Percentiles rank a stretch among this genome's conserved stretches.
Conservation (phyloP, 2,888 invertebrate species). For the Ptychoptera contaminata region DNA sequence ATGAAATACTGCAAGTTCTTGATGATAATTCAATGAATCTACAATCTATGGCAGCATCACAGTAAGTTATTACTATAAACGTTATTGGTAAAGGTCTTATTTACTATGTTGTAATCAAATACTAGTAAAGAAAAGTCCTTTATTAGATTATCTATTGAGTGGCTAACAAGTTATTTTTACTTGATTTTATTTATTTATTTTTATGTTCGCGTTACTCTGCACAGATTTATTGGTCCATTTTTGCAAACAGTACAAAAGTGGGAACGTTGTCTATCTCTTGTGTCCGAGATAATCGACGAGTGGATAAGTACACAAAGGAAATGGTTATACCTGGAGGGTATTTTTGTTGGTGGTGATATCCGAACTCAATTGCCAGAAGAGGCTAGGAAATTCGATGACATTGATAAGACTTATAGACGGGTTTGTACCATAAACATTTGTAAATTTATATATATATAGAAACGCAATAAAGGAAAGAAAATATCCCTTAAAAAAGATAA, state of each 20-base stretch:
- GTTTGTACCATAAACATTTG: slow-evolving; percentile 25
- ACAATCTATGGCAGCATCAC: slow-evolving; percentile 81
- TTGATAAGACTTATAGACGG: slow-evolving; percentile 65
- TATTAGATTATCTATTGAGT: not conserved
- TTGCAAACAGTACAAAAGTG: slow-evolving; percentile 65
- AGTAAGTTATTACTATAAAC: slow-evolving; percentile 30
- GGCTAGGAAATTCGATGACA: slow-evolving; percentile 78
- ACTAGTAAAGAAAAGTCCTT: not conserved
- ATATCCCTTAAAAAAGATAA: too few species aligned
- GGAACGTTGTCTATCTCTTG: slow-evolving; percentile 64
- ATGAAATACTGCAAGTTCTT: slow-evolving; percentile 63
- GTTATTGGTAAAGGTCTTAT: not conserved
- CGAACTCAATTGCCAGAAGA: slow-evolving; percentile 74
- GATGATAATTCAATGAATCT: slow-evolving; percentile 84
- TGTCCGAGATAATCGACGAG: slow-evolving; percentile 74
- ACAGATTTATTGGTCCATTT: slow-evolving; percentile 75
- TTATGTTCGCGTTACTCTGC: not conserved
- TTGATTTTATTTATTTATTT: not conserved
- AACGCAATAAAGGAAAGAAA: too few species aligned
- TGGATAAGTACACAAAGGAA: slow-evolving; percentile 78
- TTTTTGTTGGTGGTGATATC: slow-evolving; percentile 83
- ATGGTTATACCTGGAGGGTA: slow-evolving; percentile 86
- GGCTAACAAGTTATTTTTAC: not conserved
- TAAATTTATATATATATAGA: not conserved
- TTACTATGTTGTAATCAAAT: not conserved